Evolutionary conservation across 2,113 vertebrate genomes (phyloP), one percentile per base, ranked within the genome.

Genomic region (Oostethus manadensis): DNA sequence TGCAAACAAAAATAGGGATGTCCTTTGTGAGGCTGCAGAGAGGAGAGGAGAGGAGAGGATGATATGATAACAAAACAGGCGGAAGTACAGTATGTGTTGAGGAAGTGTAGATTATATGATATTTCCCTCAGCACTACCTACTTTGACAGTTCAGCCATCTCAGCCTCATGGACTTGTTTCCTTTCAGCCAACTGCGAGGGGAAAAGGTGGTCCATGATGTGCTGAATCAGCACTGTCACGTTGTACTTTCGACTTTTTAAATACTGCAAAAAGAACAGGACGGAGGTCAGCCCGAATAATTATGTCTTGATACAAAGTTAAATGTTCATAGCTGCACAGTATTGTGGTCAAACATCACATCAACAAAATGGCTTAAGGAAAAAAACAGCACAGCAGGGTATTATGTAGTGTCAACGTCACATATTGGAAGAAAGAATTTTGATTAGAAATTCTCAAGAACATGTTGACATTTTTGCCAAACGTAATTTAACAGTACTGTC

Each of bases 141-240:
- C 93, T 93, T 93, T 69, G 94, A 95, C 43, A 95, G 89, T 77
- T 95, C 94, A 14, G 90, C 91, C 79, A 95, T 93, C 79, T 96
- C 94, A 0, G 88, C 74, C 20, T 11, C 88, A 18, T 95, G 92
- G 65, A 94, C 64, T 61, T 89, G 87, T 53, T 88, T 89, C 74
- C 94, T 90, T 68, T 95, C 92, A 0, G 81, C 86, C 78, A 95
- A 66, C 65, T 93, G 88, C 1, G 81, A 48, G 0, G 92, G 88
- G 60, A 95, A 95, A 53, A 87, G 78, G 40, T 58, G 76, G 45
- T 72, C 74, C 87, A 93, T 89, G 71, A 94, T 88, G 64, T 92
- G 87, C 82, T 93, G 88, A 43, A 95, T 78, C 66, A 93, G 62
- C 64, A 86, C 62, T 0, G 93, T 95, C 63, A 83, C 69, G 64